phyloP scores from a whole-genome alignment of 2,888 invertebrate genomes.

The Macroteleia sp. region DNA sequence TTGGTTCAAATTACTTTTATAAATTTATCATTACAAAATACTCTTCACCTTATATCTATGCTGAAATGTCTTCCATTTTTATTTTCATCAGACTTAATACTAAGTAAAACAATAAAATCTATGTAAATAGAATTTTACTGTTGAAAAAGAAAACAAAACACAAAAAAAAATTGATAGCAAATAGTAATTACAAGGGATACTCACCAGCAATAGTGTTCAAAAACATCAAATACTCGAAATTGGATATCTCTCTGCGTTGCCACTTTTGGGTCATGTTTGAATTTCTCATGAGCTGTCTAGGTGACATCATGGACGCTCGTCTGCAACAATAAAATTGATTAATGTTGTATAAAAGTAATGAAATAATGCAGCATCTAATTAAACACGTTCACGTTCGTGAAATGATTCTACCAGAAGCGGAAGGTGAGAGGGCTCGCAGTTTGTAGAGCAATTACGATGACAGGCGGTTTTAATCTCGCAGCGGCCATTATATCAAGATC shows the following conservation, averaged over 20 bases:
- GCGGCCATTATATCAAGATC: conserved; percentile 69
- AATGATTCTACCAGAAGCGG: conserved; percentile 22
- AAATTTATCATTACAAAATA: no score
- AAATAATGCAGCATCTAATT: conserved; percentile 31
- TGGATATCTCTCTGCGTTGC: conserved; percentile 99
- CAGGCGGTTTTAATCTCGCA: conserved; percentile 66
- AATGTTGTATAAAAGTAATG: conserved; percentile 26
- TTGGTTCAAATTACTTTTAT: no score
- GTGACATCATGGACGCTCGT: conserved; percentile 99
- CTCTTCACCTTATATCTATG: no score
- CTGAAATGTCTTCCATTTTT: no score
- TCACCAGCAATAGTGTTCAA: conserved; percentile 96
- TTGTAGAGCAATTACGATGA: conserved; percentile 66
- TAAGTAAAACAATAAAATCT: no score
- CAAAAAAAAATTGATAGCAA: no score
- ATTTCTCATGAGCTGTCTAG: conserved; percentile 98
- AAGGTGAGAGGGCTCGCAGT: conserved; percentile 16
- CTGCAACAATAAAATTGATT: conserved; percentile 83
- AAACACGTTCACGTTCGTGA: conserved; percentile 8
- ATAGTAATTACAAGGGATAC: no score
- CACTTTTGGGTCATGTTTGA: conserved; percentile 99
- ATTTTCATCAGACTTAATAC: no score
- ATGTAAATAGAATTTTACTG: no score
- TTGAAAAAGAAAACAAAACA: no score
- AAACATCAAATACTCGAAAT: conserved; percentile 99